phyloP scores from a whole-genome alignment of 2,888 invertebrate genomes.

The Nesidiocoris tenuis region DNA sequence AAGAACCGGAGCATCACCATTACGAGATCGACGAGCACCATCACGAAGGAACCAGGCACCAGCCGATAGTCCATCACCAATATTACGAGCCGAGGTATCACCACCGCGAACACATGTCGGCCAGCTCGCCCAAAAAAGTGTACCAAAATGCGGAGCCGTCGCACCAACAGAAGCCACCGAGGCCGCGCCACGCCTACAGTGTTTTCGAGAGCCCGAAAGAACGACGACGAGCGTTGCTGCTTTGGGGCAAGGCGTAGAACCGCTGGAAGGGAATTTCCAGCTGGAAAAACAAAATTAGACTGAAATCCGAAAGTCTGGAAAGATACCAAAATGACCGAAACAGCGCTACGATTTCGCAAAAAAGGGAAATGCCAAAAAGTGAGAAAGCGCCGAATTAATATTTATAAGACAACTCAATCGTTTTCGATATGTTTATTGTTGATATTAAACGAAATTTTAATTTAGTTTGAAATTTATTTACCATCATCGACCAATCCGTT shows the following conservation, averaged over 20 bases:
- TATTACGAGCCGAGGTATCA: not conserved
- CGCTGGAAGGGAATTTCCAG: no score
- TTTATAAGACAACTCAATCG: no score
- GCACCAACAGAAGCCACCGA: not conserved
- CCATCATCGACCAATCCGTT: no score
- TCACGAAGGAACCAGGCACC: not conserved
- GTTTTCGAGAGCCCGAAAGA: slow-evolving; percentile 10
- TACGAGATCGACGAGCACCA: not conserved
- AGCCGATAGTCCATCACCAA: slow-evolving; percentile 5
- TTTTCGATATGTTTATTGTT: no score
- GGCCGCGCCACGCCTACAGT: slow-evolving; percentile 11
- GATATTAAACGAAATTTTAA: no score
- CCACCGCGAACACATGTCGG: not conserved
- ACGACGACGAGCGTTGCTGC: not conserved
- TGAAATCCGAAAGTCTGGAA: no score
- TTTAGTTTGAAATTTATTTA: no score
- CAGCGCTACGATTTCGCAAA: no score
- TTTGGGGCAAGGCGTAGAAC: not conserved
- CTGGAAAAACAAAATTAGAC: no score
- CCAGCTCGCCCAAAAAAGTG: not conserved
- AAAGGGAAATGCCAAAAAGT: no score
- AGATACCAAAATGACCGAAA: no score
- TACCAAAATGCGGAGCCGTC: not conserved
- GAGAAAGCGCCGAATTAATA: no score
- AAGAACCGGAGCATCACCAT: slow-evolving; percentile 7